phyloP scores from a whole-genome alignment of 2,888 invertebrate species.

The Drosophila nigricruria region DNA sequence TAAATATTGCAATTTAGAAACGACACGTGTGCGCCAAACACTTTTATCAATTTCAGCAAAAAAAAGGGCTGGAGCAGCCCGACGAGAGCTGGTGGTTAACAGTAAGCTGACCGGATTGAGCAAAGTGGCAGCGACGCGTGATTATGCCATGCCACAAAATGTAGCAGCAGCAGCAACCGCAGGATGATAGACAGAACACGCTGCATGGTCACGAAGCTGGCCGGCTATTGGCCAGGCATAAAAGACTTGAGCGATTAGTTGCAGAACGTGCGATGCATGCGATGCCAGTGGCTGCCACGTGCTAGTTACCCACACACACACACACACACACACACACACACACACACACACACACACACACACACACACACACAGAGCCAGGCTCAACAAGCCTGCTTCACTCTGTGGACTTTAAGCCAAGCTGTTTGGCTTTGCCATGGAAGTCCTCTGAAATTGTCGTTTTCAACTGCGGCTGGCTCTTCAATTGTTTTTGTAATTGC shows the following conservation, averaged over 20 bases:
- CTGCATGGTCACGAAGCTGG: slow-evolving; percentile 61
- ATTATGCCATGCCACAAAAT: slow-evolving; percentile 51
- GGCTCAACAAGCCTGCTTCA: slow-evolving; percentile 13
- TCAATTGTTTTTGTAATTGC: slow-evolving; percentile 57
- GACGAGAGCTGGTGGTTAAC: slow-evolving; percentile 24
- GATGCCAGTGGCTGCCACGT: slow-evolving; percentile 15
- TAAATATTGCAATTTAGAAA: slow-evolving; percentile 67
- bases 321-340: not conserved
- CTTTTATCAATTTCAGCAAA: slow-evolving; percentile 69
- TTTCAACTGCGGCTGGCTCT: slow-evolving; percentile 30
- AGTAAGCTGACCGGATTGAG: slow-evolving; percentile 71
- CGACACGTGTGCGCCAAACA: slow-evolving; percentile 52
- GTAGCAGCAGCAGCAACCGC: slow-evolving; percentile 15
- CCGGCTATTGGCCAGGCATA: slow-evolving; percentile 57
- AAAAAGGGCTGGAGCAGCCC: too few relatives aligned
- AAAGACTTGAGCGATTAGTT: slow-evolving; percentile 82
- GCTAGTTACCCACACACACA: not conserved
- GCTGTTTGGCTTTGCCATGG: slow-evolving; percentile 54
- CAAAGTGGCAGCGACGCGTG: slow-evolving; percentile 69
- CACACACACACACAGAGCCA: slow-evolving; percentile 14
- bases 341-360: too few relatives aligned
- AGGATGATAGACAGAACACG: slow-evolving; percentile 49
- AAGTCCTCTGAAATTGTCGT: slow-evolving; percentile 51
- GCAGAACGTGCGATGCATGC: slow-evolving; percentile 75
- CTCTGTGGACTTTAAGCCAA: slow-evolving; percentile 43